Conservation (phyloP, 1,140 invertebrate genomes). For the Colletes gigas region DNA sequence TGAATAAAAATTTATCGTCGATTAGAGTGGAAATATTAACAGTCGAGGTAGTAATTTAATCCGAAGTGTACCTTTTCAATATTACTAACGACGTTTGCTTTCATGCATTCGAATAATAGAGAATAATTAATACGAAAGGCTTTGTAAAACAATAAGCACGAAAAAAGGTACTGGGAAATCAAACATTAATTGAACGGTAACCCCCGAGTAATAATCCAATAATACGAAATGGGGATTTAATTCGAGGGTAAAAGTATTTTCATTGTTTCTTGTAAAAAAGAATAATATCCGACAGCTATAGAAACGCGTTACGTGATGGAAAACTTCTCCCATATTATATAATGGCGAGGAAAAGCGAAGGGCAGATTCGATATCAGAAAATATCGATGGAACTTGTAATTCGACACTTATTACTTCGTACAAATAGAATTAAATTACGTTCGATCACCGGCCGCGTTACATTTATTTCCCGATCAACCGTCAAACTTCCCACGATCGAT, state of each 20-base stretch:
- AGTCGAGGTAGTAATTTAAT: no score
- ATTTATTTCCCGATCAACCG: slow-evolving; percentile 31
- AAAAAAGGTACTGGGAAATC: no score
- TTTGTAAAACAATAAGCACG: no score
- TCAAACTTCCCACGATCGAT: slow-evolving; percentile 33
- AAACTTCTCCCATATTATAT: slow-evolving; percentile 6
- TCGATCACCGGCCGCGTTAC: slow-evolving; percentile 26
- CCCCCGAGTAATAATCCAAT: slow-evolving; percentile 3
- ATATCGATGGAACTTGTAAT: slow-evolving; percentile 15
- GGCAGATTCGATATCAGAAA: background rate
- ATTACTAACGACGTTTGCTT: no score
- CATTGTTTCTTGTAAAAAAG: background rate
- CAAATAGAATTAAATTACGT: slow-evolving; percentile 45
- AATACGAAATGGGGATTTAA: background rate
- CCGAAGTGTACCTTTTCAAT: no score
- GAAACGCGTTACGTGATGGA: slow-evolving; percentile 1
- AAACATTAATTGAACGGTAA: no score
- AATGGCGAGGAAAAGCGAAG: slow-evolving; percentile 3
- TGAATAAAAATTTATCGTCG: no score
- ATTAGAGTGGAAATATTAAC: no score
- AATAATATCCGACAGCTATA: background rate
- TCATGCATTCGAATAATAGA: no score
- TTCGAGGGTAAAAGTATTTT: background rate
- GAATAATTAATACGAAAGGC: no score
- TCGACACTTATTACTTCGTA: slow-evolving; percentile 32